Conservation (phyloP, 1,140 invertebrate species). For the Mercenaria mercenaria region DNA sequence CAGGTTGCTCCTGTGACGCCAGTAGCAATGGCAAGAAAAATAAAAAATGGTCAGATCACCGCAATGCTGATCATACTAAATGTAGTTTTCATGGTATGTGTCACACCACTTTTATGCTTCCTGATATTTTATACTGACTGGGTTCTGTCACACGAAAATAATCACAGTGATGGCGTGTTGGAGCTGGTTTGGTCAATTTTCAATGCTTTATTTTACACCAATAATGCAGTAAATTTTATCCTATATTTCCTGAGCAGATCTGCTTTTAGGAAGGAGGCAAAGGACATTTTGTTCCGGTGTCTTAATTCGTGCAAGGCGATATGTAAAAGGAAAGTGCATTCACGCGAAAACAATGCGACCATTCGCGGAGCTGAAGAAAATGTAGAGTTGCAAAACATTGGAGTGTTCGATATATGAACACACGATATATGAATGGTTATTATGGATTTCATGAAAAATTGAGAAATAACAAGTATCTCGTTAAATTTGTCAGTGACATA, state of each 20-base stretch:
- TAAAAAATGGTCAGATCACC: neutral
- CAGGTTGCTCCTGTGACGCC: neutral
- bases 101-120: neutral
- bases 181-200: slow-evolving; percentile 27
- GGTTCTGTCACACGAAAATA: neutral
- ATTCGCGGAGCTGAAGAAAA: no score
- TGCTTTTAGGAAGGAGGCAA: slow-evolving; percentile 21
- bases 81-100: slow-evolving; percentile 21
- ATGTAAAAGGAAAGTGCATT: no score
- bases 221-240: slow-evolving; percentile 30
- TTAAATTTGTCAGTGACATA: no score
- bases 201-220: slow-evolving; percentile 28
- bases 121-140: neutral
- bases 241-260: slow-evolving; percentile 8
- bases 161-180: neutral
- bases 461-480: no score
- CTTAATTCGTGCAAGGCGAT: no score
- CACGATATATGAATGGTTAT: no score
- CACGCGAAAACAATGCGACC: no score
- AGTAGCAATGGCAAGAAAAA: neutral
- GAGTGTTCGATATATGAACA: no score
- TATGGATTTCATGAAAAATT: no score
- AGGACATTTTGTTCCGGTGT: no score
- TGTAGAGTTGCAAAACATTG: no score
- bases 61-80: slow-evolving; percentile 7